These are phyloP conservation scores for Cryptoprocta ferox DNA, from an alignment of 2,797 vertebrate genomes.

Conservation along the genomic window DNA sequence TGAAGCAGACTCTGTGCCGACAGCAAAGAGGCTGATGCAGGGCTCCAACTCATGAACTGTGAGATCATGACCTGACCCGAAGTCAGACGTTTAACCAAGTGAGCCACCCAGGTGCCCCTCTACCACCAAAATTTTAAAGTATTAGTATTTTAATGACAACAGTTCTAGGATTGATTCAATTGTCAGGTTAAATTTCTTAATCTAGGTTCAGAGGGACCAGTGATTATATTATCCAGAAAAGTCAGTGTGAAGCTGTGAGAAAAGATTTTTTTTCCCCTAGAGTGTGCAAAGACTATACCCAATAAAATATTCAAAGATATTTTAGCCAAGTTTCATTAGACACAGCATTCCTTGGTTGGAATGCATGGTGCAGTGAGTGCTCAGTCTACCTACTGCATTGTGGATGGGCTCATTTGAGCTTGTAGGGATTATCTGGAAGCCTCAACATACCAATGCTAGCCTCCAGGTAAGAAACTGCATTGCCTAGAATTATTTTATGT, in stretches of 20 bases:
- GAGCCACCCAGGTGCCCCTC: not conserved
- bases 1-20: too few relatives aligned
- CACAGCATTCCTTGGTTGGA: not conserved
- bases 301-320: not conserved
- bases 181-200: conserved; percentile 36
- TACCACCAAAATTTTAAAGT: not conserved
- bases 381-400: not conserved
- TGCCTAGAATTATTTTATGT: not conserved
- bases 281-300: not conserved
- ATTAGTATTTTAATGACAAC: not conserved
- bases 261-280: not conserved
- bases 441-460: not conserved
- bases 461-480: not conserved
- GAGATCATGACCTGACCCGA: too few relatives aligned
- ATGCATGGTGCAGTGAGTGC: not conserved
- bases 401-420: not conserved
- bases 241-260: not conserved
- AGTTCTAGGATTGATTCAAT: not conserved
- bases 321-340: not conserved
- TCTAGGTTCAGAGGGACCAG: not conserved
- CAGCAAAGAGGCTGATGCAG: too few relatives aligned
- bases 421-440: not conserved
- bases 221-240: conserved; percentile 17
- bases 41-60: too few relatives aligned
- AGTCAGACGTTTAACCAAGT: too few relatives aligned